Evolutionary conservation across 2,888 invertebrate species (phyloP), one percentile per base, ranked within the genome.

Genomic region (Capitulum mitella): DNA sequence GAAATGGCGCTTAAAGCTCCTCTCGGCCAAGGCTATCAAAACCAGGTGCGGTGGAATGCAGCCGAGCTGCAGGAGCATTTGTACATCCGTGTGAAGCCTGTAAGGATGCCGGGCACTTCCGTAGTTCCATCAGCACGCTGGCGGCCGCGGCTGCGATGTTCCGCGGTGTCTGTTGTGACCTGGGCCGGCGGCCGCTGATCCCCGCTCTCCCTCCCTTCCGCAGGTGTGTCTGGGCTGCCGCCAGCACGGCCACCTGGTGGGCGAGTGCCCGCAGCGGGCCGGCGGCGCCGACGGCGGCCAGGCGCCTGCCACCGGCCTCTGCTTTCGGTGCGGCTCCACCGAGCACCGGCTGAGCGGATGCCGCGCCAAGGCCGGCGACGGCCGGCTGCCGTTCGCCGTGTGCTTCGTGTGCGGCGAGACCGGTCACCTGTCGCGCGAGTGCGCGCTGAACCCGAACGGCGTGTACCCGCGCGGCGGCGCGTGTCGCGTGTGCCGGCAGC

Each of bases 281-380:
- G 84, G 19, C 29, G 40, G 32, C 43, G 76, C n/a, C 85, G 84
- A 19, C 29, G 40, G 32, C 43, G 29, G 19, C 29, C 26, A n/a
- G 76, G 22, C 40, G n/a, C 64, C 46, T 22, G 46, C 70, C 29
- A 83, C 84, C 6, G 93, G 92, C 14, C 90, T 94, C 77, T 95
- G 95, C 84, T 95, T 92, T 84, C 94, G 94, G 85, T 95, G 95
- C 86, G 95, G 95, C 0, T 94, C 94, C 0, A 93, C 93, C 8
- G 95, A 95, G 84, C 95, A 95, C 84, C 90, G 90, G 22, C 91
- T 92, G 83, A 82, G 83, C 48, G 81, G 82, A 22, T 86, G 86
- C 80, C 82, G 81, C 43, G 81, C 80, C 78, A 74, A 79, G 77
- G 54, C 46, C 48, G 78, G 61, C 51, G 61, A 29, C 22, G 51